Evolutionary conservation across 2,888 invertebrate genomes (phyloP).

Genomic region (Drosophila birchii): DNA sequence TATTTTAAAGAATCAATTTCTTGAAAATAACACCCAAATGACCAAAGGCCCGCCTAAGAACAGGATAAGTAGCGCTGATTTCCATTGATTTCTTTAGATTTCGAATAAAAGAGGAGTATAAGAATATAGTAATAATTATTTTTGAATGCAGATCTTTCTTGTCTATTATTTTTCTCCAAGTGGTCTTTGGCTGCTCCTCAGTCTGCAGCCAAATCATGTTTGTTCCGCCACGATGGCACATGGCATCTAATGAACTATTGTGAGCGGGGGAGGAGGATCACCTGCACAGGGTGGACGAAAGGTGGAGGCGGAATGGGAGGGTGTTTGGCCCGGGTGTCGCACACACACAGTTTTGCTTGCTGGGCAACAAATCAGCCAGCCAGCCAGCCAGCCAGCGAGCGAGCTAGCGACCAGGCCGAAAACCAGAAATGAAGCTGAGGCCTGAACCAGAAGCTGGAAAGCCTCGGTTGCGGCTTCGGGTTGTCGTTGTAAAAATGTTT

Average conservation of each 20-base stretch:
- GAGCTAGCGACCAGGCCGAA: constrained; percentile 41
- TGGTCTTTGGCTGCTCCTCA: constrained; percentile 51
- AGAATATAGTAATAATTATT: too few species aligned
- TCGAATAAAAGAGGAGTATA: not conserved
- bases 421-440: constrained; percentile 73
- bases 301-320: constrained; percentile 14
- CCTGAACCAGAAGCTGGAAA: constrained; percentile 41
- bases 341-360: constrained; percentile 55
- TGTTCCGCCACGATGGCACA: constrained; percentile 81
- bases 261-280: constrained; percentile 54
- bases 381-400: constrained; percentile 55
- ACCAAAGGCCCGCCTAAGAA: too few species aligned
- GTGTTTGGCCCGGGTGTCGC: constrained; percentile 57
- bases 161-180: constrained; percentile 10
- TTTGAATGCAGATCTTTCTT: not conserved
- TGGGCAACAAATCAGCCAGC: constrained; percentile 77
- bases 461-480: constrained; percentile 56
- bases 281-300: constrained; percentile 4
- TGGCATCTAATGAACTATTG: constrained; percentile 79
- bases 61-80: too few species aligned
- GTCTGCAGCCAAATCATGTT: constrained; percentile 78
- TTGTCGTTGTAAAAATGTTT: constrained; percentile 79
- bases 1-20: fast-evolving
- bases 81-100: not conserved
- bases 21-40: not conserved